phyloP scores from a whole-genome alignment of 2,888 invertebrate species.

The Micoletzkya japonica region DNA sequence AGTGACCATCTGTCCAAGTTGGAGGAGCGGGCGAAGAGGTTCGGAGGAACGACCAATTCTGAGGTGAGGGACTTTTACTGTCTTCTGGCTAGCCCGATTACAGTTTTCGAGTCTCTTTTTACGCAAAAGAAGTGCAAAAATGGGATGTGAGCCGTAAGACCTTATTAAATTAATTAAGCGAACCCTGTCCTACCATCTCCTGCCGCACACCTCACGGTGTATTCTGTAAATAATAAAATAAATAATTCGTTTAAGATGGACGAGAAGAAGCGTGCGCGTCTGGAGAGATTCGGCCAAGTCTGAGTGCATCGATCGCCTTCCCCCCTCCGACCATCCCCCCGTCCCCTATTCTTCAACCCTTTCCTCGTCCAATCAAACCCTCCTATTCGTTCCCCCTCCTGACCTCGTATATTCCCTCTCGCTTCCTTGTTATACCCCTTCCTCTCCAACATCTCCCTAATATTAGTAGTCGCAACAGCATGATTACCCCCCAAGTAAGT shows the following conservation, averaged over 20 bases:
- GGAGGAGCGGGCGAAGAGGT: constrained; percentile 27
- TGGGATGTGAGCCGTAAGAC: too few relatives aligned
- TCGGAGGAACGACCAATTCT: constrained; percentile 15
- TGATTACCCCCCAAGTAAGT: too few relatives aligned
- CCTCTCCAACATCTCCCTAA: background rate
- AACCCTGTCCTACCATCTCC: too few relatives aligned
- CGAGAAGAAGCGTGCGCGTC: constrained; percentile 34
- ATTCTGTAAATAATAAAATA: too few relatives aligned
- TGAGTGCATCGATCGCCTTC: background rate
- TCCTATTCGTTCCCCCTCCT: background rate
- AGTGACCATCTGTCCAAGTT: constrained; percentile 25
- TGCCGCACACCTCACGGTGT: too few relatives aligned
- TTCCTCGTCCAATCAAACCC: background rate
- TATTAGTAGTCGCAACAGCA: background rate
- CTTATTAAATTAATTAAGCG: too few relatives aligned
- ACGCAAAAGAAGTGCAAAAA: too few relatives aligned
- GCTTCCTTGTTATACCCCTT: background rate
- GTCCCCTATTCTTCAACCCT: background rate
- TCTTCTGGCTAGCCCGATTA: too few relatives aligned
- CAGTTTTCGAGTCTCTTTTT: too few relatives aligned
- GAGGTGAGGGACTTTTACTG: too few relatives aligned
- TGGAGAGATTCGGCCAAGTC: constrained; percentile 32
- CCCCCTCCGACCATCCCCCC: constrained; percentile 1
- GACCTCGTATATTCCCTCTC: background rate
- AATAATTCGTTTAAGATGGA: constrained; percentile 31